Conservation (phyloP, 2,113 vertebrate species). For the Anser cygnoides region DNA sequence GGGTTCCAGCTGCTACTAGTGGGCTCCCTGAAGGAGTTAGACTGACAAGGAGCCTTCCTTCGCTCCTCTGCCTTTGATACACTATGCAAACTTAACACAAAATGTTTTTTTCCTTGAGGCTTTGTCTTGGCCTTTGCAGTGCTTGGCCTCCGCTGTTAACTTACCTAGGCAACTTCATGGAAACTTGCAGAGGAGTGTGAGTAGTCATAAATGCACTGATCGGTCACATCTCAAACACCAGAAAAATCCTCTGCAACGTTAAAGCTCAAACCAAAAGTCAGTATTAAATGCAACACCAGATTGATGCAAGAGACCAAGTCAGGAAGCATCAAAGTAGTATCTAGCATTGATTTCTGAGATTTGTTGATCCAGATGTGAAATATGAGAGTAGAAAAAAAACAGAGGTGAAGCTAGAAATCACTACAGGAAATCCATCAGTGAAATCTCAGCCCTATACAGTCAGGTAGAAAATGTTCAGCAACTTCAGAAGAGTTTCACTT, state of each 20-base stretch:
- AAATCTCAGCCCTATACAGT: not conserved
- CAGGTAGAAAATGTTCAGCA: not conserved
- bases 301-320: not conserved
- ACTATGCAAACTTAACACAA: not conserved
- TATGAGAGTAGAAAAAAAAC: not conserved
- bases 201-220: not conserved
- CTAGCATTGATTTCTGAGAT: not conserved
- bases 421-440: not conserved
- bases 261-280: not conserved
- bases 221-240: not conserved
- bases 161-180: not conserved
- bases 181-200: not conserved
- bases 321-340: not conserved
- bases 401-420: not conserved
- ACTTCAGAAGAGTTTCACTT: not conserved
- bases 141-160: not conserved
- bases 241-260: not conserved
- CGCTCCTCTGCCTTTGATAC: not conserved
- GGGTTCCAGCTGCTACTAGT: not conserved
- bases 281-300: not conserved
- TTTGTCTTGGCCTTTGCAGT: not conserved
- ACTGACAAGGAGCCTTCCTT: not conserved
- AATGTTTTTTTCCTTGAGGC: not conserved
- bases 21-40: not conserved
- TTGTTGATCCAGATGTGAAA: conserved; percentile 11